Evolutionary conservation across 2,888 invertebrate genomes (phyloP), one percentile per base, ranked within the genome.

Genomic region (Andricus quercusramuli): DNA sequence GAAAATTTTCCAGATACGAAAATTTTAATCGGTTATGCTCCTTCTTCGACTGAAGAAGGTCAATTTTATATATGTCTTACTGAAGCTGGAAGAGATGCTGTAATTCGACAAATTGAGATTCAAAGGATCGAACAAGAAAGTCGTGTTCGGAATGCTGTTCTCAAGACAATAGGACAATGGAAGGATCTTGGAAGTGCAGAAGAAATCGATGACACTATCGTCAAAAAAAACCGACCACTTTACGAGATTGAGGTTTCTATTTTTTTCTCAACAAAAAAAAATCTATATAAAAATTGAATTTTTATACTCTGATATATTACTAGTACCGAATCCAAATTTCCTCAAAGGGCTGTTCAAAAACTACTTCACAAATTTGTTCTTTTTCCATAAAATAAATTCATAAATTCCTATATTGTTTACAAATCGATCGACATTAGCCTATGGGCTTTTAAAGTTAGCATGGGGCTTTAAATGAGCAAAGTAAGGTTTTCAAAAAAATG

Each of bases 21-120:
- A 41, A 90, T 95, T 15, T 90, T 96, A 0, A 91, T 96, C 80
- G 96, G 96, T 1, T 97, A 96, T 87, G 94, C 95, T 4, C 95
- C 95, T 0, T 94, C 95, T 77, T 94, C 95, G 84, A 93, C 94
- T 0, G 94, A 95, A 77, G 93, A 93, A 8, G 96, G 96, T 86
- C 96, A 96, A 78, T 97, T 96, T 90, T 95, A 96, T 82, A 92
- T 97, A 44, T 96, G 96, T 84, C 91, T 95, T 6, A 95, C 95
- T 0, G 91, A 90, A 82, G 93, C 94, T 83, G 94, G 95, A 0
- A 94, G 94, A 79, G 94, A 95, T 78, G 86, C 89, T 37, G 94
- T 95, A 0, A 86, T 93, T 67, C 90, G 90, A 17, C 83, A 83
- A 81, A 92, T 90, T 80, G 89, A 90, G 70, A 80, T 67, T 5